A percentile compares a stretch with the other conserved stretches of the same genome.
These are phyloP conservation scores for Neopipo cinnamomea DNA, from an alignment of 2,113 vertebrate genomes.

Conservation along the genomic window DNA sequence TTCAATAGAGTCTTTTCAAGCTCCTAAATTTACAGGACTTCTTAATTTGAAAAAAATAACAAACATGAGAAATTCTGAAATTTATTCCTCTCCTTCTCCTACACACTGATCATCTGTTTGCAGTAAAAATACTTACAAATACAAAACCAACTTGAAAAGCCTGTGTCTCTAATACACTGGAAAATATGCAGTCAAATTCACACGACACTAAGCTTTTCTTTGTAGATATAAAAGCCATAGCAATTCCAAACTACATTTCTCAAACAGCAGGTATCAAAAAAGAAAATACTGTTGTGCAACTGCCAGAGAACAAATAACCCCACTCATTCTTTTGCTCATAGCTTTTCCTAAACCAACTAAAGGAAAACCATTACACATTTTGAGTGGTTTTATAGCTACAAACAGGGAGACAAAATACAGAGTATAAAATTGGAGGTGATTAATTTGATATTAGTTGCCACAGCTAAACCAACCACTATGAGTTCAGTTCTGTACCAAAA, in stretches of 20 bases:
- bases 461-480: not conserved
- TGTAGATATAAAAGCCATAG: not conserved
- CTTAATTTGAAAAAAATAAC: not conserved
- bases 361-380: not conserved
- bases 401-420: not conserved
- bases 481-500: not conserved
- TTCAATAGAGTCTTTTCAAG: not conserved
- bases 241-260: conserved; percentile 3
- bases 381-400: not conserved
- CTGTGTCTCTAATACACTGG: not conserved
- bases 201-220: not conserved
- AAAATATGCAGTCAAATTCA: not conserved
- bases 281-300: not conserved
- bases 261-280: conserved; percentile 4
- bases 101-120: not conserved
- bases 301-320: not conserved
- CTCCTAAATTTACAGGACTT: not conserved
- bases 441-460: not conserved
- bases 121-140: not conserved
- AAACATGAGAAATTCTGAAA: not conserved
- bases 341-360: not conserved
- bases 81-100: not conserved
- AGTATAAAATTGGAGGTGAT: not conserved
- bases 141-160: not conserved
- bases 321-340: not conserved